Evolutionary conservation across 2,797 vertebrate species (phyloP).

Genomic region (Rhinatrema bivittatum): DNA sequence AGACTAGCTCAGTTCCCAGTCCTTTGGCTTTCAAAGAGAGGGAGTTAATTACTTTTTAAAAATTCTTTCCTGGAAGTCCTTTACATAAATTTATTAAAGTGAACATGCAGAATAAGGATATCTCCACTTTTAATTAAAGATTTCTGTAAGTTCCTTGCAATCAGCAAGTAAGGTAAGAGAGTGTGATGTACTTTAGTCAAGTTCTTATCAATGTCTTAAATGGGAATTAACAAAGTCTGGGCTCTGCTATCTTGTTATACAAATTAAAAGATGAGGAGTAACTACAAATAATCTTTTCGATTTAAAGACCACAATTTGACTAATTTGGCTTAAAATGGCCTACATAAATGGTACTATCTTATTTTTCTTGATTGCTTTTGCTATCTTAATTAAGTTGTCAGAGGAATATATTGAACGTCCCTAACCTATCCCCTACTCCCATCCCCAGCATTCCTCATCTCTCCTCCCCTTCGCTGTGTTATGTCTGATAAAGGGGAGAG

Average conservation of each 20-base stretch:
- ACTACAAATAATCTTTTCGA: neutral
- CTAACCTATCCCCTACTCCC: neutral
- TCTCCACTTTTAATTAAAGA: too few relatives aligned
- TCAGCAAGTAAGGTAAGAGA: too few relatives aligned
- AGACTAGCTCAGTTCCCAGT: too few relatives aligned
- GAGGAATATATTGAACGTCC: neutral
- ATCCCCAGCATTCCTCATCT: neutral
- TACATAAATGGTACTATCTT: neutral
- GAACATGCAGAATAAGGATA: too few relatives aligned
- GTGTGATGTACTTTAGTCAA: neutral
- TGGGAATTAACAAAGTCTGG: neutral
- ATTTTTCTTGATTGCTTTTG: neutral
- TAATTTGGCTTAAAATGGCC: neutral
- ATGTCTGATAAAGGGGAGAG: too few relatives aligned
- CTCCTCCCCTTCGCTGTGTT: too few relatives aligned
- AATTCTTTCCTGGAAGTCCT: too few relatives aligned
- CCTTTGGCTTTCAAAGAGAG: too few relatives aligned
- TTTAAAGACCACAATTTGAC: neutral
- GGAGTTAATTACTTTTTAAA: too few relatives aligned
- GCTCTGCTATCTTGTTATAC: neutral
- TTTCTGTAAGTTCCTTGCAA: too few relatives aligned
- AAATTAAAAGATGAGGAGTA: neutral
- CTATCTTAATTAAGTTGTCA: conserved; percentile 3
- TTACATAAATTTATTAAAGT: too few relatives aligned
- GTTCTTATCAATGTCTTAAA: neutral